Evolutionary conservation across 2,888 invertebrate genomes (phyloP).

Genomic region (Mythimna lalbum): DNA sequence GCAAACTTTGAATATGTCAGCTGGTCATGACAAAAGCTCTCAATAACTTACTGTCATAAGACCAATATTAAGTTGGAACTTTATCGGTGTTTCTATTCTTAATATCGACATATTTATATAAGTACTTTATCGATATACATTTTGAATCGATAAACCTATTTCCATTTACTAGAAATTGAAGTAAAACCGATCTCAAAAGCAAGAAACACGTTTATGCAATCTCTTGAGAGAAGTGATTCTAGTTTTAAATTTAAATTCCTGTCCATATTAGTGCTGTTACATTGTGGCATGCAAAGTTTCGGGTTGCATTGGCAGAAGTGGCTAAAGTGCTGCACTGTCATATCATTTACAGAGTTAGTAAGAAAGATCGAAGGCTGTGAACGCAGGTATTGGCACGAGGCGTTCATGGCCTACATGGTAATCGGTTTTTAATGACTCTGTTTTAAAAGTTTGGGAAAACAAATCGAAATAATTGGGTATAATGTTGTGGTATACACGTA

Average conservation of each 20-base stretch:
- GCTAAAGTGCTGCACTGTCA: conserved; percentile 73
- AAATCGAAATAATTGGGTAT: no score
- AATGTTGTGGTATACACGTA: no score
- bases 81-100: conserved; percentile 14
- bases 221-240: conserved; percentile 33
- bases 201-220: conserved; percentile 37
- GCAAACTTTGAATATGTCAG: not conserved
- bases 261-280: conserved; percentile 34
- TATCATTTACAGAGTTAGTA: conserved; percentile 71
- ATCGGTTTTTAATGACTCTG: not conserved
- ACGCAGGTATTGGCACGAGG: conserved; percentile 33
- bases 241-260: conserved; percentile 45
- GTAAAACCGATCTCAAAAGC: conserved; percentile 17
- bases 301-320: conserved; percentile 82
- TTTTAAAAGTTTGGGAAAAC: no score
- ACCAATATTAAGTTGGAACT: conserved; percentile 8
- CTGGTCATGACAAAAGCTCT: conserved; percentile 17
- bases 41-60: conserved; percentile 13
- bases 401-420: not conserved
- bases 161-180: conserved; percentile 29
- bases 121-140: conserved; percentile 8
- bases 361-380: conserved; percentile 58
- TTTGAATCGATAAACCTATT: conserved; percentile 28
- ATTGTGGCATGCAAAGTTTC: conserved; percentile 69
- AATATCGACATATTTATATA: conserved; percentile 6